phyloP scores from a whole-genome alignment of 1,140 invertebrate genomes.

The Venturia canescens region DNA sequence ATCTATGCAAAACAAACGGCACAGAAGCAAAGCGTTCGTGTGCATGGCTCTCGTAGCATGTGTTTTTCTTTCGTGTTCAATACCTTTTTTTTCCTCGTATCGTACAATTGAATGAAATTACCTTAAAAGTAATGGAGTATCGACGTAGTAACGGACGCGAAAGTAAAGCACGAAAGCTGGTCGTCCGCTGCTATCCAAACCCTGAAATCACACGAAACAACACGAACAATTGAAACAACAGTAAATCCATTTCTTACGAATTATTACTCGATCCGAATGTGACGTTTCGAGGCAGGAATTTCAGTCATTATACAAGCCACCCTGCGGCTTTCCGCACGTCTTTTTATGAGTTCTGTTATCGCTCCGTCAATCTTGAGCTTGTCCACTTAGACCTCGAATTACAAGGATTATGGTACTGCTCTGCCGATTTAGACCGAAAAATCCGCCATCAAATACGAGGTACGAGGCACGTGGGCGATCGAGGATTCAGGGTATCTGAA shows the following conservation, averaged over 20 bases:
- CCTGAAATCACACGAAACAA: constrained; percentile 80
- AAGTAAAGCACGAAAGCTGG: constrained; percentile 94
- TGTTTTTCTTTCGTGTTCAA: neutral
- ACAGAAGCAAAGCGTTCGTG: neutral
- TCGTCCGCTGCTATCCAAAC: constrained; percentile 91
- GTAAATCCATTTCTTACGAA: too few species aligned
- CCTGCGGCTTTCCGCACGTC: neutral
- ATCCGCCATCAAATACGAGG: constrained; percentile 8
- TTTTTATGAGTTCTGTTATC: neutral
- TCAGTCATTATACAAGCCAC: neutral
- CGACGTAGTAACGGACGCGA: constrained; percentile 96
- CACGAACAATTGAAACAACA: constrained; percentile 20
- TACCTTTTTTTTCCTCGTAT: neutral
- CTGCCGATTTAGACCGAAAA: neutral
- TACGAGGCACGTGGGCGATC: constrained; percentile 3
- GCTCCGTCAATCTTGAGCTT: neutral
- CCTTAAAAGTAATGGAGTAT: constrained; percentile 89
- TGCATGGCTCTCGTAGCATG: too few species aligned
- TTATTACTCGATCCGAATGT: too few species aligned
- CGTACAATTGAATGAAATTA: constrained; percentile 63
- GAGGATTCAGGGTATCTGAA: neutral
- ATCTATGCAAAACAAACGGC: neutral
- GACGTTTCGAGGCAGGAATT: neutral
- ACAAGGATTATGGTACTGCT: neutral
- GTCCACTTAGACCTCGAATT: neutral